Evolutionary conservation across 2,797 vertebrate species (phyloP).

Genomic region (Etheostoma perlongum): DNA sequence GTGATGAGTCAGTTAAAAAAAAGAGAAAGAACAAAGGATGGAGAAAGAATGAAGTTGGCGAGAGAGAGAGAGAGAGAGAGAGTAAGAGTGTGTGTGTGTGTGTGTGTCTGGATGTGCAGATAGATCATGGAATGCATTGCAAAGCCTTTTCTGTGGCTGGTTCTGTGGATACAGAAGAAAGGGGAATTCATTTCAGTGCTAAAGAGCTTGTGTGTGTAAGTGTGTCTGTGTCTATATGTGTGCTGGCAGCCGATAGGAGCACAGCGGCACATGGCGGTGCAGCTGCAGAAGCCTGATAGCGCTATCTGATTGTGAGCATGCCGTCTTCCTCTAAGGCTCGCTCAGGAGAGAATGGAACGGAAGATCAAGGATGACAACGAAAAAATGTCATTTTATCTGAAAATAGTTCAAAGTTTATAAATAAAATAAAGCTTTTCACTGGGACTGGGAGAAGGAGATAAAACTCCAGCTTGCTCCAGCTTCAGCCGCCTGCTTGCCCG

Average conservation of each 20-base stretch:
- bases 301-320: conserved; percentile 88
- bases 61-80: no score
- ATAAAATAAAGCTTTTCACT: conserved; percentile 91
- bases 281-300: conserved; percentile 88
- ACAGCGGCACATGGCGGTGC: conserved; percentile 77
- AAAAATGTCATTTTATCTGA: conserved; percentile 93
- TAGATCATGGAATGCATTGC: conserved; percentile 83
- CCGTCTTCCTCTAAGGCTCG: conserved; percentile 87
- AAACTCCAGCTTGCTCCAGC: conserved; percentile 85
- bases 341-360: conserved; percentile 90
- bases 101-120: conserved; percentile 78
- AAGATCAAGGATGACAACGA: conserved; percentile 91
- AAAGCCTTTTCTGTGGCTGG: conserved; percentile 74
- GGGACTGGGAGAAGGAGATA: conserved; percentile 91
- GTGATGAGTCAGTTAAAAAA: conserved; percentile 64
- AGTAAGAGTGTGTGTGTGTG: background rate
- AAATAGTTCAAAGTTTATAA: conserved; percentile 96
- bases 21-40: conserved; percentile 47
- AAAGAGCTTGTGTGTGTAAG: conserved; percentile 58
- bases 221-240: conserved; percentile 56
- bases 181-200: conserved; percentile 83
- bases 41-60: conserved; percentile 38
- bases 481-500: conserved; percentile 71
- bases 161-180: conserved; percentile 81
- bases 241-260: conserved; percentile 78